These are phyloP conservation scores for Heterohyrax brucei DNA, from an alignment of 2,797 vertebrate species.

Conservation along the genomic window DNA sequence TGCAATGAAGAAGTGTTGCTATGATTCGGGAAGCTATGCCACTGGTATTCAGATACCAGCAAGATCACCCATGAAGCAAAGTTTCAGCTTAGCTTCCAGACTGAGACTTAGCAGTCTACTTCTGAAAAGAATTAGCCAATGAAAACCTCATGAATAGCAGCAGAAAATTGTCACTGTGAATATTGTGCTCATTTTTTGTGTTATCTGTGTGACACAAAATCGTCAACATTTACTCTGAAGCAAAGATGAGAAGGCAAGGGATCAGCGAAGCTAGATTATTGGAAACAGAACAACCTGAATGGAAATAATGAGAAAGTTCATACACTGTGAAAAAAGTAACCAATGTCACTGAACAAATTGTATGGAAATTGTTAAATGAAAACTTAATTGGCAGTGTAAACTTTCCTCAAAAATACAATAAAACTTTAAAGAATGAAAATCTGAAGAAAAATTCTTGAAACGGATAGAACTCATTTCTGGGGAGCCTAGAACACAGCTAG, in stretches of 20 bases:
- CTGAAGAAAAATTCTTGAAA: not conserved
- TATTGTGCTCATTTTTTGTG: not conserved
- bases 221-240: not conserved
- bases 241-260: not conserved
- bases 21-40: too few species aligned
- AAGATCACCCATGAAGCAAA: too few species aligned
- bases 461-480: not conserved
- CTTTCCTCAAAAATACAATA: not conserved
- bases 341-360: not conserved
- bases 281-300: not conserved
- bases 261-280: not conserved
- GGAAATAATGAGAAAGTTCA: not conserved
- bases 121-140: too few species aligned
- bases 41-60: too few species aligned
- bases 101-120: too few species aligned
- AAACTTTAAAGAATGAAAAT: not conserved
- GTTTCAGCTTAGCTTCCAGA: too few species aligned
- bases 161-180: not conserved
- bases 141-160: too few species aligned
- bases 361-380: not conserved
- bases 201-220: not conserved
- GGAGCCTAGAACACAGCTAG: not conserved
- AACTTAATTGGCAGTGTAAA: not conserved
- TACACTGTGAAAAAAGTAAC: not conserved
- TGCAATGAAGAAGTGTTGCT: too few species aligned